These are phyloP conservation scores for Apamea sordens DNA, from an alignment of 2,888 invertebrate genomes.

Conservation along the genomic window DNA sequence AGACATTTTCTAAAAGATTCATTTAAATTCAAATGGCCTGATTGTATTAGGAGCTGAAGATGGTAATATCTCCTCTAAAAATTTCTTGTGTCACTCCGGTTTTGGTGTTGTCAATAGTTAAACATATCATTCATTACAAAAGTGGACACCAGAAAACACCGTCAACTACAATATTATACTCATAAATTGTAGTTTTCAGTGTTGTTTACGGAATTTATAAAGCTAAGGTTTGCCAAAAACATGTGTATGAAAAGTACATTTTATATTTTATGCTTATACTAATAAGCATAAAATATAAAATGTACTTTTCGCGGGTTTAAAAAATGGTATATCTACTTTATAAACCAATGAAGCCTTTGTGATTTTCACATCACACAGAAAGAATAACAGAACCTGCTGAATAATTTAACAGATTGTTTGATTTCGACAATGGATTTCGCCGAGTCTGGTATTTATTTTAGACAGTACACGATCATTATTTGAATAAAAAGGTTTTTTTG, in stretches of 20 bases:
- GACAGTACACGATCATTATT: neutral
- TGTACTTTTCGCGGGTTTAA: neutral
- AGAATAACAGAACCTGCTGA: neutral
- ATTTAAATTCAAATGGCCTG: neutral
- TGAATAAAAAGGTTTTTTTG: neutral
- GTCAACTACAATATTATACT: neutral
- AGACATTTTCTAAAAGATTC: neutral
- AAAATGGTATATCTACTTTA: slow-evolving; percentile 39
- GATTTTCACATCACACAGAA: slow-evolving; percentile 59
- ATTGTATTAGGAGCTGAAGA: neutral
- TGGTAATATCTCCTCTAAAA: neutral
- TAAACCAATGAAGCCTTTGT: slow-evolving; percentile 16
- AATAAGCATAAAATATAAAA: too few relatives aligned
- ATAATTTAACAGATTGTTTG: neutral
- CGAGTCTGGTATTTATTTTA: neutral
- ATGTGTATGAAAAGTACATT: neutral
- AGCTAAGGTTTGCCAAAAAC: neutral
- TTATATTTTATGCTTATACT: neutral
- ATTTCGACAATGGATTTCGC: neutral
- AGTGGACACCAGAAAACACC: neutral
- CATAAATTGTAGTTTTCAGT: neutral
- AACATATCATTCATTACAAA: neutral
- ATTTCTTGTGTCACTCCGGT: too few relatives aligned
- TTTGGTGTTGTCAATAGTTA: neutral
- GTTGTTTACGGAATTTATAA: neutral